Evolutionary conservation across 2,888 invertebrate genomes (phyloP).

Genomic region (Cerceris ruficornis): DNA sequence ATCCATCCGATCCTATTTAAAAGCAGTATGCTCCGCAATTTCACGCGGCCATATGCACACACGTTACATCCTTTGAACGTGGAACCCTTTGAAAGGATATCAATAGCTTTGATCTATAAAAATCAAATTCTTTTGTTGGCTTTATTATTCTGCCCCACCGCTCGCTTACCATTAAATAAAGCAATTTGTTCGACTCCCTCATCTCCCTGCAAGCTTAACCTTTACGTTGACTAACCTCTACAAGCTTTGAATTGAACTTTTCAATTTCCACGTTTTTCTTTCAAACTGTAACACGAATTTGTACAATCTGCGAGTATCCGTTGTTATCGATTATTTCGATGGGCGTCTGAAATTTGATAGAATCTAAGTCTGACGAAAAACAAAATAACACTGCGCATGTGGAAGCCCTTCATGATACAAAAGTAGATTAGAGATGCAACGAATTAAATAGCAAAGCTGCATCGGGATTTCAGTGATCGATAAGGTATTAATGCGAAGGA

Average conservation of each 20-base stretch:
- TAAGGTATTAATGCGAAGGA: neutral
- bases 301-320: neutral
- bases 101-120: constrained; percentile 14
- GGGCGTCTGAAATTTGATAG: neutral
- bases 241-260: neutral
- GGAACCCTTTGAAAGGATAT: constrained; percentile 5
- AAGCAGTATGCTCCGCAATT: neutral
- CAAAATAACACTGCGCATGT: neutral
- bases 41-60: neutral
- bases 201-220: no score
- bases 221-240: no score
- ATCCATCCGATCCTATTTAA: neutral
- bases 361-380: neutral
- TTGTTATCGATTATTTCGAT: neutral
- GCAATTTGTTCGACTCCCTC: constrained; percentile 5
- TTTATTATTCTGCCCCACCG: constrained; percentile 5
- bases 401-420: neutral
- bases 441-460: neutral
- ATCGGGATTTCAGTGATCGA: neutral
- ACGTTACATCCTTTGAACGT: constrained; percentile 6
- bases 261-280: neutral
- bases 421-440: neutral
- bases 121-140: constrained; percentile 2
- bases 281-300: neutral
- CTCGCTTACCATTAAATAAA: constrained; percentile 4